Evolutionary conservation across 2,797 vertebrate species (phyloP).

Genomic region (Danio kyathit): DNA sequence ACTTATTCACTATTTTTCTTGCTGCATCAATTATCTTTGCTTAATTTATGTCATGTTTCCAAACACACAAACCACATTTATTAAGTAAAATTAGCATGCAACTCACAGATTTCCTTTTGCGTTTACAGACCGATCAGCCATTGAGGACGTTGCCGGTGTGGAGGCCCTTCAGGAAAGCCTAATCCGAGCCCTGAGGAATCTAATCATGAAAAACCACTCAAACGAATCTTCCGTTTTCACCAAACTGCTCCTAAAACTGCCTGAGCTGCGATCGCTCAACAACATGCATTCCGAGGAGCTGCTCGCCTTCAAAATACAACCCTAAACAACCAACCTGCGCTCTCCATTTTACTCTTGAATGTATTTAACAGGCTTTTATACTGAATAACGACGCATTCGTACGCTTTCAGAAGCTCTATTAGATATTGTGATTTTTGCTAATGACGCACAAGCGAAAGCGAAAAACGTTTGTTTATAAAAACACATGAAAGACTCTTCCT

Average conservation of each 20-base stretch:
- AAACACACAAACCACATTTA: no score
- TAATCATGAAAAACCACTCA: constrained; percentile 94
- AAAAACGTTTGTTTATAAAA: constrained; percentile 56
- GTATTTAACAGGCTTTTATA: constrained; percentile 53
- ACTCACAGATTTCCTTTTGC: neutral
- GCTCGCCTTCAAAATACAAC: constrained; percentile 96
- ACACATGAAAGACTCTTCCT: constrained; percentile 40
- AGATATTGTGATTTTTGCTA: constrained; percentile 43
- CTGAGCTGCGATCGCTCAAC: constrained; percentile 97
- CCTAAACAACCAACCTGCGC: constrained; percentile 59
- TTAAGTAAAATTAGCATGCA: neutral
- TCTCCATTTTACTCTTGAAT: constrained; percentile 69
- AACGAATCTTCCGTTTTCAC: constrained; percentile 94
- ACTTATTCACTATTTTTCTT: no score
- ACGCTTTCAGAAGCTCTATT: neutral
- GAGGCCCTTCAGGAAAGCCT: constrained; percentile 96
- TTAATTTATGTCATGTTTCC: no score
- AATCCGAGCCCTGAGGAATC: constrained; percentile 92
- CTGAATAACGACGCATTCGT: neutral
- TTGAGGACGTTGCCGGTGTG: constrained; percentile 91
- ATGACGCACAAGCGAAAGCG: constrained; percentile 14
- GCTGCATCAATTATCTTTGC: no score
- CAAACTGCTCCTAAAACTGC: constrained; percentile 96
- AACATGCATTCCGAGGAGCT: constrained; percentile 99
- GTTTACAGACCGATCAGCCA: constrained; percentile 91